Conservation (phyloP, 2,113 vertebrate species). For the Galbula dea region DNA sequence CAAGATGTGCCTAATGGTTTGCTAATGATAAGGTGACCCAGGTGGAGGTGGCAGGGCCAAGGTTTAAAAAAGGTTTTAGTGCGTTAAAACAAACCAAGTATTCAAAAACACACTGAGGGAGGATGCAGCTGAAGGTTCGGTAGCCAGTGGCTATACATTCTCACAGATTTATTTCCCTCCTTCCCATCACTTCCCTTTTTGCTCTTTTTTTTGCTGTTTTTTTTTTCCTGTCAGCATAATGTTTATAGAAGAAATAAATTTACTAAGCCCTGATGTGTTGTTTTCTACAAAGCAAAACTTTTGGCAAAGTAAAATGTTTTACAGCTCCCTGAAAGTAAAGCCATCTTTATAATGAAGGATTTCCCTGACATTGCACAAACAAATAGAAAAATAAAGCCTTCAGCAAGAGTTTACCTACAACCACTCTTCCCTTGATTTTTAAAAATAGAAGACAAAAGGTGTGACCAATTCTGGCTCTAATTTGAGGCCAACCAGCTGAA, state of each 20-base stretch:
- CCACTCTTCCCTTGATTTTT: conserved; percentile 16
- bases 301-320: background rate
- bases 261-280: background rate
- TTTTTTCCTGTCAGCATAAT: background rate
- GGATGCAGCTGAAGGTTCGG: background rate
- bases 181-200: background rate
- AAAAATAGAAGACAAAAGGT: background rate
- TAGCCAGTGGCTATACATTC: background rate
- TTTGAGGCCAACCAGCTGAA: background rate
- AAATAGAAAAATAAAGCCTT: conserved; percentile 40
- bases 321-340: conserved; percentile 29
- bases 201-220: background rate
- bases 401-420: conserved; percentile 22
- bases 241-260: conserved; percentile 15
- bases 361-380: conserved; percentile 27
- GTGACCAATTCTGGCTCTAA: background rate
- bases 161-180: background rate
- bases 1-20: background rate
- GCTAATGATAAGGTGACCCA: background rate
- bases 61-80: background rate
- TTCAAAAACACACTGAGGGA: background rate
- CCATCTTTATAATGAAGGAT: conserved; percentile 50
- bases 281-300: conserved; percentile 25
- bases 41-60: background rate
- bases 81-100: background rate